Evolutionary conservation across 1,140 invertebrate species (phyloP).

Genomic region (Ceratosolen solmsi): DNA sequence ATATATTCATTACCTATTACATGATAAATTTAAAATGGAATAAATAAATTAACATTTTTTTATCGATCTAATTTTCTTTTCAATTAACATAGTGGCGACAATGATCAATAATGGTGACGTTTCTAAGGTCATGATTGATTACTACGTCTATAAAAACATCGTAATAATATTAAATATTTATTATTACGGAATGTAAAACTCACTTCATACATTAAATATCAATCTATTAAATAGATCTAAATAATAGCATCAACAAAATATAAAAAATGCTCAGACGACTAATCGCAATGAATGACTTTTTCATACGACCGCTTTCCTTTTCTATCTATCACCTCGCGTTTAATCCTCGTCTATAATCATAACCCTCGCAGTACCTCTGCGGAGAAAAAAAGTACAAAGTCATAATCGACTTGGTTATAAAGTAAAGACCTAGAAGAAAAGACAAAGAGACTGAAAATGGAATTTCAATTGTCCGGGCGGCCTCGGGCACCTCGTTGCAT

Average conservation of each 20-base stretch:
- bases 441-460: neutral
- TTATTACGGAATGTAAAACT: neutral
- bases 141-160: neutral
- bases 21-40: too few relatives aligned
- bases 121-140: neutral
- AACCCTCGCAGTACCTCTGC: neutral
- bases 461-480: constrained; percentile 1
- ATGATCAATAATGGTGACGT: neutral
- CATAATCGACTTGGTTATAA: constrained; percentile 2
- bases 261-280: neutral
- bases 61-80: too few relatives aligned
- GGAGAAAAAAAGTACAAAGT: constrained; percentile 5
- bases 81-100: neutral
- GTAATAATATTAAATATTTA: neutral
- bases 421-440: neutral
- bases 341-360: neutral
- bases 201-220: neutral
- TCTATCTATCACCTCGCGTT: neutral
- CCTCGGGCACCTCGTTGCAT: neutral
- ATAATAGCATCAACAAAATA: neutral
- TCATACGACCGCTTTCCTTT: neutral
- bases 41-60: too few relatives aligned
- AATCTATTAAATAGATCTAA: neutral
- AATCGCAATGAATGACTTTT: neutral
- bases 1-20: too few relatives aligned